These are phyloP conservation scores for Phataginus tricuspis DNA, from an alignment of 2,797 vertebrate genomes.

Conservation along the genomic window DNA sequence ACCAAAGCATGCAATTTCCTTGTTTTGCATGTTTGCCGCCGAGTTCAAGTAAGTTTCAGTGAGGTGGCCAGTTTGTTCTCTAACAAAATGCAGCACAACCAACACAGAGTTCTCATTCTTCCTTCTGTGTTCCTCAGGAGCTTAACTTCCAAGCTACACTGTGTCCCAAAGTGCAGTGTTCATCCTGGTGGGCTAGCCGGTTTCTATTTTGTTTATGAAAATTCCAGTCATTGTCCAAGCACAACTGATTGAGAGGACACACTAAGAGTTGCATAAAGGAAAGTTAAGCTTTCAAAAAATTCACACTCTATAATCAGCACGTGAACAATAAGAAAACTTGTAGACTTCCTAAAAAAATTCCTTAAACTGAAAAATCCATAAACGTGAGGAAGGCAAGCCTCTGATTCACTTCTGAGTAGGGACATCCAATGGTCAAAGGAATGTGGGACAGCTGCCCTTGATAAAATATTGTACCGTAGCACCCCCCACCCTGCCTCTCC, in stretches of 20 bases:
- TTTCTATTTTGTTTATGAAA: constrained; percentile 19
- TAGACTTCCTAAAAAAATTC: neutral
- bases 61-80: neutral
- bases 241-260: neutral
- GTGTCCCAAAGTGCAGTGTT: neutral
- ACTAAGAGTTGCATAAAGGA: neutral
- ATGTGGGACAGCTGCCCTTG: neutral
- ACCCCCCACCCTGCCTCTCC: neutral
- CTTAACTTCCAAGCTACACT: neutral
- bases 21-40: neutral
- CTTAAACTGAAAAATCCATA: neutral
- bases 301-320: neutral
- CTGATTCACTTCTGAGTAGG: constrained; percentile 44
- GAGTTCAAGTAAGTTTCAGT: neutral
- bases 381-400: neutral
- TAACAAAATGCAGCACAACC: neutral
- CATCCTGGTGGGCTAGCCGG: neutral
- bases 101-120: neutral
- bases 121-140: neutral
- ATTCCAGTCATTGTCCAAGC: neutral
- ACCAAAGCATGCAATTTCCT: neutral
- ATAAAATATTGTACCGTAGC: neutral
- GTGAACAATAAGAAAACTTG: neutral
- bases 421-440: neutral
- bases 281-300: neutral